These are phyloP conservation scores for Teleogryllus occipitalis DNA, from an alignment of 1,140 invertebrate species.

Conservation along the genomic window DNA sequence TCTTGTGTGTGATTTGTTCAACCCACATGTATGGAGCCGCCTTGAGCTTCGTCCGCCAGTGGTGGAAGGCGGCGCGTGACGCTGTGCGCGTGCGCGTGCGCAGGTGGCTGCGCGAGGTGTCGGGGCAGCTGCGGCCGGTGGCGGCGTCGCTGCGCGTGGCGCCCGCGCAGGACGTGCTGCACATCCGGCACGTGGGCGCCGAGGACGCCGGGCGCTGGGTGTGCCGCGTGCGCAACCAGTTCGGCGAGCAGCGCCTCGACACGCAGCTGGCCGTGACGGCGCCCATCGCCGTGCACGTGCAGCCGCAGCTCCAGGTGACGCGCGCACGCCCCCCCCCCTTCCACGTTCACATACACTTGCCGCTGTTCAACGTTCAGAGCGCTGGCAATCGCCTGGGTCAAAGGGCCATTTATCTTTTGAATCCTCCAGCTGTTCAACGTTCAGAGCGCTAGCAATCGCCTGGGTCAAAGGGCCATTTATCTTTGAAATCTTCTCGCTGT, in stretches of 20 bases:
- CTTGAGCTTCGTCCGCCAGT: no score
- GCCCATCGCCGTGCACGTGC: constrained; percentile 46
- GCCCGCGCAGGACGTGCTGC: constrained; percentile 13
- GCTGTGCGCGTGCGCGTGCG: constrained; percentile 10
- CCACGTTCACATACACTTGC: no score
- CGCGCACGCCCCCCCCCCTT: background rate
- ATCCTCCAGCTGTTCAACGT: no score
- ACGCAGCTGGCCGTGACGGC: constrained; percentile 44
- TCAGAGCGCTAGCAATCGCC: no score
- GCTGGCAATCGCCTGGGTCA: no score
- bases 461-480: no score
- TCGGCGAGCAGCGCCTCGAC: constrained; percentile 48
- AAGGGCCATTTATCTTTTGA: no score
- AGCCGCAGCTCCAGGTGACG: constrained; percentile 54
- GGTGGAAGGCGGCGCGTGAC: background rate
- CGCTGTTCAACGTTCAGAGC: no score
- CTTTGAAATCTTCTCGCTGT: no score
- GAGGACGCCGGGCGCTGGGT: constrained; percentile 44
- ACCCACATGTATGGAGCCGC: no score
- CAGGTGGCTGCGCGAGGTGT: constrained; percentile 13
- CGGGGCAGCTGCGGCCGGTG: constrained; percentile 8
- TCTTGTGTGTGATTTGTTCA: no score
- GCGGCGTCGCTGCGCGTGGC: background rate
- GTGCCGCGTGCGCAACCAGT: constrained; percentile 49
- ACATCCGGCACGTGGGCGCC: constrained; percentile 30